Conservation (phyloP, 2,113 vertebrate species). For the Thymallus thymallus region DNA sequence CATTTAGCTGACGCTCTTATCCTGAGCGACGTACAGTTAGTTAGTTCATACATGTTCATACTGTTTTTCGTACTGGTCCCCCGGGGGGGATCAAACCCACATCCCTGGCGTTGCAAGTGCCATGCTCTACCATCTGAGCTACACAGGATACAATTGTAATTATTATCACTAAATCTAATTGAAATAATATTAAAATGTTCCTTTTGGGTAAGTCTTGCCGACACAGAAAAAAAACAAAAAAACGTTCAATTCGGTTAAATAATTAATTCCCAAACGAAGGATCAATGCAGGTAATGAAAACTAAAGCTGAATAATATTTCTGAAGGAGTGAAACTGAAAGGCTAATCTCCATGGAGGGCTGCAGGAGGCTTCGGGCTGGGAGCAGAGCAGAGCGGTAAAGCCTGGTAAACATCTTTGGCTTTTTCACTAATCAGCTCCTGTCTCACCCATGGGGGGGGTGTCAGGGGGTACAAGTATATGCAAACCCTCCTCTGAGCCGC, state of each 20-base stretch:
- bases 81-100: no score
- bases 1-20: no score
- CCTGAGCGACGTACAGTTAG: no score
- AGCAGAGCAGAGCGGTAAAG: conserved; percentile 30
- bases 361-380: conserved; percentile 45
- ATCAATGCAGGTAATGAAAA: conserved; percentile 40
- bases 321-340: conserved; percentile 35
- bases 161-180: background rate
- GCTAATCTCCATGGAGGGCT: conserved; percentile 52
- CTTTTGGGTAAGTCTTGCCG: background rate
- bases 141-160: no score
- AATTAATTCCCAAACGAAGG: conserved; percentile 19
- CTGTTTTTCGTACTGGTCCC: no score
- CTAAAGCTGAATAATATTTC: conserved; percentile 11
- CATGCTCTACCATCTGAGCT: no score
- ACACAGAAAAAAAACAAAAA: background rate
- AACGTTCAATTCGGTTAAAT: background rate
- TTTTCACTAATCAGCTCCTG: conserved; percentile 57
- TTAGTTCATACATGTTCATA: no score
- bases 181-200: background rate
- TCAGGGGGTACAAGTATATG: background rate
- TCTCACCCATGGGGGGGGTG: conserved; percentile 16
- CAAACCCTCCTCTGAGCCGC: no score
- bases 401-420: conserved; percentile 68
- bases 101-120: no score